These are phyloP conservation scores for Odontomachus brunneus DNA, from an alignment of 1,140 invertebrate genomes.

Conservation along the genomic window DNA sequence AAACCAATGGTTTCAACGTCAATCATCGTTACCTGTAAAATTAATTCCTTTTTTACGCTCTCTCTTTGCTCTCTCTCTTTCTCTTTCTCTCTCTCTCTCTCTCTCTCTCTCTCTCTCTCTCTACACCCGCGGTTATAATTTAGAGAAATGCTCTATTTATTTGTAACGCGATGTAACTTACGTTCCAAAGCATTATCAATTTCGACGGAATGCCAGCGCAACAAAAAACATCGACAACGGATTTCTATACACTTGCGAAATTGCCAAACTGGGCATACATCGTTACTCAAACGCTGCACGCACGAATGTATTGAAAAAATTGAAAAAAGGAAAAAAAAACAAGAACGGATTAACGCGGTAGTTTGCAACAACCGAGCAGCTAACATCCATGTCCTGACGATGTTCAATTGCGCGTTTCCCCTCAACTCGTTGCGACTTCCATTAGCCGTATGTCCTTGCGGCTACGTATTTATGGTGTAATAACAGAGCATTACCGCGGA, in stretches of 20 bases:
- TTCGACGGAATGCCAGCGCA: neutral
- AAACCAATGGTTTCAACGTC: neutral
- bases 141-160: neutral
- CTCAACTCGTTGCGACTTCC: slow-evolving; percentile 19
- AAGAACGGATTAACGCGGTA: slow-evolving; percentile 18
- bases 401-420: slow-evolving; percentile 14
- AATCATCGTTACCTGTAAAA: neutral
- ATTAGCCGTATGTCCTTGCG: slow-evolving; percentile 39
- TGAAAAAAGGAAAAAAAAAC: neutral
- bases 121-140: neutral
- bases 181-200: neutral
- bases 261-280: neutral
- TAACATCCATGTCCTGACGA: no score
- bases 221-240: neutral
- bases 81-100: neutral
- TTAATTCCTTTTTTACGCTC: neutral
- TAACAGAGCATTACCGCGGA: slow-evolving; percentile 46
- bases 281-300: neutral
- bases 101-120: neutral
- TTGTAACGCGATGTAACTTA: neutral
- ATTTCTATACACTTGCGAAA: no score
- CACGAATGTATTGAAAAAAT: neutral
- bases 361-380: no score
- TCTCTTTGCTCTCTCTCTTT: neutral
- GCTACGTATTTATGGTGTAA: slow-evolving; percentile 53